A percentile compares a stretch with the other conserved stretches of the same genome.
Conservation (phyloP, 2,797 vertebrate genomes). For the Spinus pinus region DNA sequence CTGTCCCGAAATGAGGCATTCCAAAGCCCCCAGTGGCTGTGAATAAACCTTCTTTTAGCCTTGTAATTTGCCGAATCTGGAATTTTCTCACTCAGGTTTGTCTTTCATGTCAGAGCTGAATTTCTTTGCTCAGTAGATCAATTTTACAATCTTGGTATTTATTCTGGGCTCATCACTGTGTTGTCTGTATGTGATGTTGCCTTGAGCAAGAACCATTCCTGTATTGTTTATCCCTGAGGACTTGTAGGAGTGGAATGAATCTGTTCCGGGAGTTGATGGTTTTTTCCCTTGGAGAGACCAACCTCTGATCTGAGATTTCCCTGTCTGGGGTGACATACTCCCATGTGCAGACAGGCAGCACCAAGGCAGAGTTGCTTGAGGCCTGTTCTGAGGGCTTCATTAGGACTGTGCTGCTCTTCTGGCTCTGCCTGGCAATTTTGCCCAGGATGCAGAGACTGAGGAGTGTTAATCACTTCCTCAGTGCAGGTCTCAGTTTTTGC, state of each 20-base stretch:
- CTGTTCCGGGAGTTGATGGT: conserved; percentile 13
- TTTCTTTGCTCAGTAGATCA: conserved; percentile 59
- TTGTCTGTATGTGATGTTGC: conserved; percentile 48
- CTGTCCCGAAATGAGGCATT: neutral
- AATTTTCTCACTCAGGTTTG: conserved; percentile 26
- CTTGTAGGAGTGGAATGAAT: conserved; percentile 43
- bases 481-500: neutral
- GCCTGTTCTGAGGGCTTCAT: conserved; percentile 2
- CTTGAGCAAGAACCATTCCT: conserved; percentile 51
- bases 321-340: conserved; percentile 27
- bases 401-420: neutral
- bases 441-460: neutral
- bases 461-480: neutral
- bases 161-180: conserved; percentile 49
- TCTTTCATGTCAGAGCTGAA: conserved; percentile 24
- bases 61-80: neutral
- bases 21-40: neutral
- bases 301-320: conserved; percentile 43
- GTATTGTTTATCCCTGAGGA: conserved; percentile 49
- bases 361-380: conserved; percentile 8
- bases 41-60: neutral
- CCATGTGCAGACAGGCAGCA: neutral
- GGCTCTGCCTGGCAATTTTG: neutral
- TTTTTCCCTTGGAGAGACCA: conserved; percentile 23
- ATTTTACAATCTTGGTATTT: conserved; percentile 61